Evolutionary conservation across 2,888 invertebrate species (phyloP).

Genomic region (Eilema caniola): DNA sequence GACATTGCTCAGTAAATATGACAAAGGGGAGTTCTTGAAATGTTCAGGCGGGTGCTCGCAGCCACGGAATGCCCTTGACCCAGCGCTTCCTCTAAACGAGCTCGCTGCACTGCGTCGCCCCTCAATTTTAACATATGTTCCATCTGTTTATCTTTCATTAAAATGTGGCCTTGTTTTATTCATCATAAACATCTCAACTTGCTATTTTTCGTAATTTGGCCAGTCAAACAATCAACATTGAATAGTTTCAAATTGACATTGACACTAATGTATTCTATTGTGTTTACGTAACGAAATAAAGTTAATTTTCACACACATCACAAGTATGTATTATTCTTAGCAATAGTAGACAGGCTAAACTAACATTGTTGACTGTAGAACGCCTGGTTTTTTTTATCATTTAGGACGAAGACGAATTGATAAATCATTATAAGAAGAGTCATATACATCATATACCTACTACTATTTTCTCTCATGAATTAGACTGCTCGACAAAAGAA

Average conservation of each 20-base stretch:
- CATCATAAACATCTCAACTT: neutral
- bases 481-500: neutral
- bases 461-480: neutral
- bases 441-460: neutral
- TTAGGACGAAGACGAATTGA: neutral
- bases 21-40: constrained; percentile 50
- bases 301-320: constrained; percentile 11
- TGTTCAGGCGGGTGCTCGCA: constrained; percentile 52
- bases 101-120: constrained; percentile 56
- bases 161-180: constrained; percentile 12
- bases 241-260: constrained; percentile 4
- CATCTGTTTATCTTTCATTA: constrained; percentile 41
- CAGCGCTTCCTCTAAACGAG: constrained; percentile 57
- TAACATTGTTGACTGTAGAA: neutral
- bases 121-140: constrained; percentile 39
- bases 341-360: neutral
- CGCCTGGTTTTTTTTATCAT: neutral
- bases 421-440: neutral
- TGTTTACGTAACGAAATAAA: neutral
- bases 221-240: constrained; percentile 9
- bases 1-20: constrained; percentile 53
- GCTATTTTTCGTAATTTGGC: constrained; percentile 3
- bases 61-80: constrained; percentile 76
- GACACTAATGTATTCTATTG: constrained; percentile 11
- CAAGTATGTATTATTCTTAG: neutral